Evolutionary conservation across 2,888 invertebrate species (phyloP).

Genomic region (Mesochorus sp.): DNA sequence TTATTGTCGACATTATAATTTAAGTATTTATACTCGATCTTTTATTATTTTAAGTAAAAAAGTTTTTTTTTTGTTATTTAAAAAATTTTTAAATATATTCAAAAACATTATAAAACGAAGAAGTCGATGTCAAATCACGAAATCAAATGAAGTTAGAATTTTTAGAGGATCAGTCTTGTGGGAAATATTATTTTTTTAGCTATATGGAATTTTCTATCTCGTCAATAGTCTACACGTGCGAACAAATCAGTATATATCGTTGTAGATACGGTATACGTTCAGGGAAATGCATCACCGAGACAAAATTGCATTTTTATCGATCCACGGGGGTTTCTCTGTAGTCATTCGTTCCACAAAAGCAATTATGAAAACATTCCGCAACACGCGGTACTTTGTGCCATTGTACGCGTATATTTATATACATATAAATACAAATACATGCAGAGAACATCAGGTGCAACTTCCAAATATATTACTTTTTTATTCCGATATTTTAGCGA

Average conservation of each 20-base stretch:
- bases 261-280: neutral
- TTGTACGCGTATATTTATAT: too few relatives aligned
- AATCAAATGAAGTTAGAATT: too few relatives aligned
- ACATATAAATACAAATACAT: neutral
- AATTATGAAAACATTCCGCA: slow-evolving; percentile 39
- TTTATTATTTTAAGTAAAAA: too few relatives aligned
- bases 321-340: neutral
- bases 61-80: too few relatives aligned
- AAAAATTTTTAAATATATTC: too few relatives aligned
- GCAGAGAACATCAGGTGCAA: slow-evolving; percentile 3
- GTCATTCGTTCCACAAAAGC: slow-evolving; percentile 33
- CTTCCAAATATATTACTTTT: slow-evolving; percentile 30
- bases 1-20: too few relatives aligned
- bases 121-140: too few relatives aligned
- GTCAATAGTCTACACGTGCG: neutral
- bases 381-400: slow-evolving; percentile 1
- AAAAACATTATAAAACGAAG: too few relatives aligned
- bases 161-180: too few relatives aligned
- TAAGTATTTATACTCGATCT: too few relatives aligned
- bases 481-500: slow-evolving; percentile 26
- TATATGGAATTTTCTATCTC: neutral
- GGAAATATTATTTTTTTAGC: neutral
- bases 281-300: neutral
- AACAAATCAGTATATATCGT: too few relatives aligned
- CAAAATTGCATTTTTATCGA: slow-evolving; percentile 38